phyloP scores from a whole-genome alignment of 2,888 invertebrate species.

The Molorchus minor region DNA sequence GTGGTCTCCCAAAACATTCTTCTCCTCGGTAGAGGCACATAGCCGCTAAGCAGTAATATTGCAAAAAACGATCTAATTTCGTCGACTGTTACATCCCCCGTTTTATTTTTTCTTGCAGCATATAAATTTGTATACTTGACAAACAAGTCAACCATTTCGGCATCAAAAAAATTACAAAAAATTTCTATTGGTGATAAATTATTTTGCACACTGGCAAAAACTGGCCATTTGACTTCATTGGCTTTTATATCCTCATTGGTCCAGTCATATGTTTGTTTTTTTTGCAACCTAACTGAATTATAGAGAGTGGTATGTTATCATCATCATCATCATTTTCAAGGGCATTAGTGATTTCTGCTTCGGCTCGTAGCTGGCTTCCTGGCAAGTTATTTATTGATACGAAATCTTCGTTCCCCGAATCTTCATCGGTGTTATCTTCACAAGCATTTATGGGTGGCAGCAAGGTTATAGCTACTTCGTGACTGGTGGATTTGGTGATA shows the following conservation, averaged over 20 bases:
- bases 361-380: constrained; percentile 32
- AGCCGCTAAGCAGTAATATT: constrained; percentile 29
- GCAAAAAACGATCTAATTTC: constrained; percentile 30
- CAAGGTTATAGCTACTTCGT: not conserved
- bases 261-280: not conserved
- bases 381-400: constrained; percentile 31
- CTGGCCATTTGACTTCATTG: not conserved
- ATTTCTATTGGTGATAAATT: not conserved
- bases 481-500: not conserved
- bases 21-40: constrained; percentile 28
- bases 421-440: constrained; percentile 28
- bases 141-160: constrained; percentile 22
- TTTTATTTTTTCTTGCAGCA: constrained; percentile 17
- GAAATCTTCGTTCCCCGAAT: constrained; percentile 32
- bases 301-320: constrained; percentile 17
- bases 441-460: not conserved
- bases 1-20: constrained; percentile 44
- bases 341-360: constrained; percentile 24
- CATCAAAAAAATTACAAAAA: constrained; percentile 22
- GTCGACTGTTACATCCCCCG: constrained; percentile 8
- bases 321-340: constrained; percentile 24
- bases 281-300: not conserved
- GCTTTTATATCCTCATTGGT: not conserved
- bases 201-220: not conserved
- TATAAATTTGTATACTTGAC: constrained; percentile 23